These are phyloP conservation scores for Ichneumon xanthorius DNA, from an alignment of 2,888 invertebrate species.

Conservation along the genomic window DNA sequence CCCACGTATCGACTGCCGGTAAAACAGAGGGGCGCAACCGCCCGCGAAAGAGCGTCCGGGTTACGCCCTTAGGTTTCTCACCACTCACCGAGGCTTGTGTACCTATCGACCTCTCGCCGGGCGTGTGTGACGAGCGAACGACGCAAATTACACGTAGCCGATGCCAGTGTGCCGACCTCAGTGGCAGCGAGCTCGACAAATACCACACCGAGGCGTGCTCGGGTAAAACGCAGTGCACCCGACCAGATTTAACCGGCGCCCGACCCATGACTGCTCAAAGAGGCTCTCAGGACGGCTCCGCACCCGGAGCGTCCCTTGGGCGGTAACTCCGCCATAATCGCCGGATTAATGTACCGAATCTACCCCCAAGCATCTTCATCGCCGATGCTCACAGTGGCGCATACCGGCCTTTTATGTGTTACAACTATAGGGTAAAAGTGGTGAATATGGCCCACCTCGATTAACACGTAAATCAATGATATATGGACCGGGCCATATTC, in stretches of 20 bases:
- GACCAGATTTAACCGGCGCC: conserved; percentile 6
- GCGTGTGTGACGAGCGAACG: conserved; percentile 48
- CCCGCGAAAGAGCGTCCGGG: no score
- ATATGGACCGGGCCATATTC: no score
- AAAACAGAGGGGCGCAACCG: no score
- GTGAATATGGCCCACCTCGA: no score
- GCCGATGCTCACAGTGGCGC: neutral
- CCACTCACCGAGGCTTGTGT: neutral
- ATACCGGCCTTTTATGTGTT: neutral
- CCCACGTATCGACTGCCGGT: neutral
- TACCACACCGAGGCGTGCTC: neutral
- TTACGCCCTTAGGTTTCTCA: no score
- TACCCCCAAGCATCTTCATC: neutral
- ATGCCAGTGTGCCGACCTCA: conserved; percentile 13
- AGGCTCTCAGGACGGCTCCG: neutral
- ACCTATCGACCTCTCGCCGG: conserved; percentile 36
- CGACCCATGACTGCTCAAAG: neutral
- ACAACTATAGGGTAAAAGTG: no score
- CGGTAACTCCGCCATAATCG: neutral
- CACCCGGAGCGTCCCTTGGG: neutral
- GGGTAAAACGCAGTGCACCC: neutral
- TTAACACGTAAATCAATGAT: no score
- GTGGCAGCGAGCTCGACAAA: conserved; percentile 20
- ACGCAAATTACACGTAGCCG: conserved; percentile 8
- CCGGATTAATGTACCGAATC: neutral